Conservation (phyloP, 2,797 vertebrate species). For the Gallirallus australis region DNA sequence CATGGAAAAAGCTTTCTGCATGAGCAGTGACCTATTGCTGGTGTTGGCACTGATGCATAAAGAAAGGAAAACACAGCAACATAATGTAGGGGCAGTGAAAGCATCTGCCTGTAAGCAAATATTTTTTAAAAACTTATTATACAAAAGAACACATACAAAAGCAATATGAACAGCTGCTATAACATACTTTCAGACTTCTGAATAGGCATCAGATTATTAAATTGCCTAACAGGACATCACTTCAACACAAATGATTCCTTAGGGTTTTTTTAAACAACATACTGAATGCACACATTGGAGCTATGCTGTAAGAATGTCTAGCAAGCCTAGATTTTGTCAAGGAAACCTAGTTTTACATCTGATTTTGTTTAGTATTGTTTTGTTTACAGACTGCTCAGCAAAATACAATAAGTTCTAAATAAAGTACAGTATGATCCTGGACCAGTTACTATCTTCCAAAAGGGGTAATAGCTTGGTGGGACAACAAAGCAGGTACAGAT, state of each 20-base stretch:
- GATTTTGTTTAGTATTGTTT: neutral
- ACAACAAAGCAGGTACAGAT: neutral
- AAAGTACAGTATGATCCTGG: neutral
- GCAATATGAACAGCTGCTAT: neutral
- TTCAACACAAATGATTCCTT: neutral
- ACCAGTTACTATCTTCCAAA: neutral
- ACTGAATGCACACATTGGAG: neutral
- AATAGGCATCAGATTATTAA: neutral
- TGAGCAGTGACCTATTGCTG: neutral
- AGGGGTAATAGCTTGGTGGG: neutral
- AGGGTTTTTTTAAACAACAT: neutral
- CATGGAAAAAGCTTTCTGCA: neutral
- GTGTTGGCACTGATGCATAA: neutral
- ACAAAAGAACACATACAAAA: neutral
- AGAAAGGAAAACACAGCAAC: neutral
- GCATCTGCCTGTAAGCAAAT: neutral
- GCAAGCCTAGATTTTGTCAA: neutral
- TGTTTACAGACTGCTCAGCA: neutral
- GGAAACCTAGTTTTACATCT: neutral
- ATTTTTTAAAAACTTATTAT: neutral
- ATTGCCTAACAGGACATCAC: neutral
- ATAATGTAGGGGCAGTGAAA: neutral
- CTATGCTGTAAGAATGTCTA: neutral
- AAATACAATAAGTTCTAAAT: neutral
- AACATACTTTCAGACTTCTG: neutral